Percentiles rank a stretch among this genome's conserved stretches.
phyloP scores from a whole-genome alignment of 2,797 vertebrate genomes.

The Paratrypauchen microcephalus region DNA sequence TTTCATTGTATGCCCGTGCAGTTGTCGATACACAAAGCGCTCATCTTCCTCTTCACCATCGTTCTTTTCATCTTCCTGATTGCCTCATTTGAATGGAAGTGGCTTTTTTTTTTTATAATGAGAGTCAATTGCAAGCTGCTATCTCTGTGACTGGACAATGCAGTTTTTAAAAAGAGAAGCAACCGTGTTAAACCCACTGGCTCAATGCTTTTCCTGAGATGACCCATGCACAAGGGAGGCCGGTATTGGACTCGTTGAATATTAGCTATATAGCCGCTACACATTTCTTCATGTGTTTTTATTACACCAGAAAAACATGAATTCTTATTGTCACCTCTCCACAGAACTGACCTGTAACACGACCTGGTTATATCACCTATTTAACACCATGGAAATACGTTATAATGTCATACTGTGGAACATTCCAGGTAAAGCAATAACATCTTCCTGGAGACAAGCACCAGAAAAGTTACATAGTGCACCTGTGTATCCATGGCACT shows the following conservation, averaged over 20 bases:
- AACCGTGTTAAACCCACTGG: conserved; percentile 16
- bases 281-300: neutral
- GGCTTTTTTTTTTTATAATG: conserved; percentile 24
- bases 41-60: conserved; percentile 22
- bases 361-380: too few species aligned
- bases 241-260: conserved; percentile 19
- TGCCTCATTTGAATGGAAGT: conserved; percentile 20
- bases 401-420: too few species aligned
- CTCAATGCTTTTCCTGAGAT: conserved; percentile 27
- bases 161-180: conserved; percentile 38
- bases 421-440: neutral
- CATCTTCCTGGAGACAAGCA: neutral
- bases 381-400: too few species aligned
- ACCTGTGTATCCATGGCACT: neutral
- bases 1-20: conserved; percentile 32
- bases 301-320: neutral
- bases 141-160: conserved; percentile 49
- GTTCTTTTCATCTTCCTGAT: conserved; percentile 3
- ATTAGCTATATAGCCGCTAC: too few species aligned
- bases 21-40: conserved; percentile 33
- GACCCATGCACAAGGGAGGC: neutral
- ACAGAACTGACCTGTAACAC: neutral
- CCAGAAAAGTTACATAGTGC: too few species aligned
- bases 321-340: neutral
- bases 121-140: conserved; percentile 37